Base-by-base conservation (phyloP, 2,113 vertebrate genomes). In the Urocitellus parryii region DNA sequence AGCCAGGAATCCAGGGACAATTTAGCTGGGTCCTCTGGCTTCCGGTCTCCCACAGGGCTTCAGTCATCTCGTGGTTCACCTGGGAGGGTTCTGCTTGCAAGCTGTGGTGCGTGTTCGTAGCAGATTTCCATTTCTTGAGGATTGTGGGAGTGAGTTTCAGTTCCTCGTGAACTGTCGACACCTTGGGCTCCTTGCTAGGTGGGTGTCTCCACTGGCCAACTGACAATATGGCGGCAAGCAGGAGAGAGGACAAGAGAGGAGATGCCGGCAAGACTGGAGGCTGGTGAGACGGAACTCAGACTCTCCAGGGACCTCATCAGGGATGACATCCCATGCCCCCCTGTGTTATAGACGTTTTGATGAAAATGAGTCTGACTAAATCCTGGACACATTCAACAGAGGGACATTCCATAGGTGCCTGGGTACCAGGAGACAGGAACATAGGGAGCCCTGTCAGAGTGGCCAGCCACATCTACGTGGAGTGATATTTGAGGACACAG, bases 181-280 rank as follows among this genome's bases (percentile, higher is more conserved):
- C 22, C 17, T 12, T 68, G 5, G 0, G 3, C 37, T 45, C 3
- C 4, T 79, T 63, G 5, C 24, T 34, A 24, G 0, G 0, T 42
- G 58, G 27, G 18, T 11, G 32, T 90, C 27, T 61, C 25, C 42
- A 34, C 18, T 13, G 39, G 39, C 12, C 20, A 24, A 53, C 39
- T 45, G 68, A 32, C 4, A 82, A 32, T 22, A n/a, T 7, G 8
- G 53, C 11, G 78, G 61, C 18, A 65, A 39, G 53, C 39, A 8
- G 32, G 3, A 0, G 0, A 76, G 53, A 79, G 10, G 45, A 9
- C 32, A 29, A 27, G 74, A 61, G 18, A 61, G 25, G 37, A 42
- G 42, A 20, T 32, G 16, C 14, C 58, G 81, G 67, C 45, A 58
- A 27, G 18, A 45, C 8, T 29, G 73, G 63, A 70, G 29, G 8